phyloP scores from a whole-genome alignment of 1,140 invertebrate genomes.

The Drosophila ohnishii region DNA sequence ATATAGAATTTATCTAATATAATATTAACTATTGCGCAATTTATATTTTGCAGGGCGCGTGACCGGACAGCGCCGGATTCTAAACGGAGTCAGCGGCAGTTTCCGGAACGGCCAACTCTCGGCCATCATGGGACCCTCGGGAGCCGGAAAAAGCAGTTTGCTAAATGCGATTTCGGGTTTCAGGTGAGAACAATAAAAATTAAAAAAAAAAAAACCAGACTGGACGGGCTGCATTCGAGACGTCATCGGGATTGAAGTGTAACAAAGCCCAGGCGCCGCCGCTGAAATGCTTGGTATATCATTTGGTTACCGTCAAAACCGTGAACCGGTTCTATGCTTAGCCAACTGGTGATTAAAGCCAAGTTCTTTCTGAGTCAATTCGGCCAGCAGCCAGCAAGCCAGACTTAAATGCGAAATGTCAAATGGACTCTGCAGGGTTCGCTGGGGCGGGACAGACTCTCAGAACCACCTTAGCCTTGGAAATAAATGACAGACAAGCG shows the following conservation, averaged over 20 bases:
- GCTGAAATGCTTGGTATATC: slow-evolving; percentile 6
- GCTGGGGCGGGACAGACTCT: background rate
- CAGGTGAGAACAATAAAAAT: slow-evolving; percentile 84
- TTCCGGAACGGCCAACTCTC: slow-evolving; percentile 90
- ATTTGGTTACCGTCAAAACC: slow-evolving; percentile 12
- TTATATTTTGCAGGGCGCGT: slow-evolving; percentile 66
- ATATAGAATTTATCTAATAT: background rate
- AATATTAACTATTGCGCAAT: background rate
- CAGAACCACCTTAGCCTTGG: slow-evolving; percentile 2
- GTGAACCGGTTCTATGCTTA: slow-evolving; percentile 38
- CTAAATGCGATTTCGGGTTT: slow-evolving; percentile 89
- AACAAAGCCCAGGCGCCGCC: slow-evolving; percentile 15
- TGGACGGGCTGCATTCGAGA: slow-evolving; percentile 17
- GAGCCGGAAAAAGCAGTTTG: slow-evolving; percentile 91
- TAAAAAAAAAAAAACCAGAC: slow-evolving; percentile 11
- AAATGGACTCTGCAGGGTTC: slow-evolving; percentile 21
- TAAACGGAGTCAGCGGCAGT: slow-evolving; percentile 88
- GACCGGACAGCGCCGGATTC: slow-evolving; percentile 81
- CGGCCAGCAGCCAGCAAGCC: background rate
- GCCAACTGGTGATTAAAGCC: slow-evolving; percentile 27
- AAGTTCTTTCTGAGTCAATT: slow-evolving; percentile 12
- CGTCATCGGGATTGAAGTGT: slow-evolving; percentile 28
- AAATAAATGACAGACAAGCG: background rate
- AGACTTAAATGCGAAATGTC: slow-evolving; percentile 28
- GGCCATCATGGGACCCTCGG: slow-evolving; percentile 93